Base-by-base conservation (phyloP, 1,140 invertebrate genomes). In the Doryteuthis pealeii region DNA sequence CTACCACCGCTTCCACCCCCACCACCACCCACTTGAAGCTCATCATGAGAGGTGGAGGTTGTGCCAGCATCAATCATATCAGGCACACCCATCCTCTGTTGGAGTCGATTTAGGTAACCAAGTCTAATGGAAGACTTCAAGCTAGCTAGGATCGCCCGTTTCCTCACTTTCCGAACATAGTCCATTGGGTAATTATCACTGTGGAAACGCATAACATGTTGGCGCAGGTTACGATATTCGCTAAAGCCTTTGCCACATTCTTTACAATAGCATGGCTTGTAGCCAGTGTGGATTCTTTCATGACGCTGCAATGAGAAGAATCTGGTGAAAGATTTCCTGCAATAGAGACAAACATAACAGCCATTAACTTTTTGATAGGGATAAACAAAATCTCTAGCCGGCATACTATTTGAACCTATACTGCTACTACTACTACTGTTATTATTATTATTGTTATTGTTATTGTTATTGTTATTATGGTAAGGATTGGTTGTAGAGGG, bases 281-380 rank as follows among this genome's bases (percentile, higher is more conserved):
- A 96, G 35, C 86, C 85, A 10, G 96, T 99, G 88, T 99, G 98
- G 70, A 97, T 98, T 79, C 97, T 92, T 87, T 99, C 97, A 90
- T 99, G 98, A 88, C 99, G 97, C 89, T 99, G 97, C 70, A 99
- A 92, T 88, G 99, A 97, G 80, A 95, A 97, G 76, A 99, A 91
- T 89, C 98, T 96, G 65, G 96, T 99, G 89, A 99, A 99, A 89
- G 98, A 96, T 86, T 96, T 92, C 88, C 96, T 95, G 90, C 97
- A 99, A 87, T 97, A 97, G 89, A 97, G 95, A 89, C 97, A 99
- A 45, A 74, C 73, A 68, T 80, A 83, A 77, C 82, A 83, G 30
- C 83, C 72, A 80, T 85, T 72, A 76, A 76, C 31, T 30, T 68
- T 68, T 68, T 68, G 66, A 33, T 68, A 68, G 18, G 66, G 31